Conservation (phyloP, 2,113 vertebrate genomes). For the Leptosomus discolor region DNA sequence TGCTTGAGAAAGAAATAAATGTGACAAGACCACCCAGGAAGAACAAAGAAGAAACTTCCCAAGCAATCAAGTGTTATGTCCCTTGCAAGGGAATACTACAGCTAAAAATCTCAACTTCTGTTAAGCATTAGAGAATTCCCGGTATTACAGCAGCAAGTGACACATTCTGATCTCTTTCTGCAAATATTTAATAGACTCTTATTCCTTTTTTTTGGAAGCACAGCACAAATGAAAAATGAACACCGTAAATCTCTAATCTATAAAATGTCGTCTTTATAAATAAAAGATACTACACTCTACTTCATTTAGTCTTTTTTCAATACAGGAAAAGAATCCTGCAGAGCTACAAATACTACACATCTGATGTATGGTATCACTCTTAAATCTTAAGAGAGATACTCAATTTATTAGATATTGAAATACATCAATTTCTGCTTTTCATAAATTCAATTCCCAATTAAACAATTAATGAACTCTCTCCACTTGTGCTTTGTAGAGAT, state of each 20-base stretch:
- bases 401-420: background rate
- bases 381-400: background rate
- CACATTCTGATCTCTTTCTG: background rate
- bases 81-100: background rate
- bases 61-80: background rate
- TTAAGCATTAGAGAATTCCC: background rate
- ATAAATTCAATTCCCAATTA: background rate
- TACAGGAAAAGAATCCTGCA: slow-evolving; percentile 29
- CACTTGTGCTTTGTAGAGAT: background rate
- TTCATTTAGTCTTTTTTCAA: slow-evolving; percentile 3
- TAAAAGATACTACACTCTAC: background rate
- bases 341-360: slow-evolving; percentile 18
- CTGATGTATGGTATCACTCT: background rate
- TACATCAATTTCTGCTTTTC: background rate
- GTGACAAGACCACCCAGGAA: background rate
- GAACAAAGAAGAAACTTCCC: background rate
- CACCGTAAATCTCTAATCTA: background rate
- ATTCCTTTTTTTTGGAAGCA: background rate
- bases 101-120: background rate
- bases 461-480: background rate
- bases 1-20: background rate
- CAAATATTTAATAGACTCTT: background rate
- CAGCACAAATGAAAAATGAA: background rate
- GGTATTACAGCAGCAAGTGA: background rate
- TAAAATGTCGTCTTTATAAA: background rate